Evolutionary conservation across 2,113 vertebrate genomes (phyloP).

Genomic region (Scartelaos histophorus): DNA sequence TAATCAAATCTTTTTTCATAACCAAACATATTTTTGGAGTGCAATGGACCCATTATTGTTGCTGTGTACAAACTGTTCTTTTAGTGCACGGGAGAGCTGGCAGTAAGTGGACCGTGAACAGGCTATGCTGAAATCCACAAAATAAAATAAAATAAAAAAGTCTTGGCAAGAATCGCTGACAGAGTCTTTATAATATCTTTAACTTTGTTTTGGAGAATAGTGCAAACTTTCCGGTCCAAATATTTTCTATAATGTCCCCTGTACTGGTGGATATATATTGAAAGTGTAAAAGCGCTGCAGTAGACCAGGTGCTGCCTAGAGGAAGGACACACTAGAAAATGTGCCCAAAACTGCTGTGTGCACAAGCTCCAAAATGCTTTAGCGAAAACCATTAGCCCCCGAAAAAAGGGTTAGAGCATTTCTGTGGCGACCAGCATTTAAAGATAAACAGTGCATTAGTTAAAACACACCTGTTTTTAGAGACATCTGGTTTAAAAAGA

Average conservation of each 20-base stretch:
- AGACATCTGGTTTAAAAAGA: not conserved
- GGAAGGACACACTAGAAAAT: conserved; percentile 7
- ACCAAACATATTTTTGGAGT: not conserved
- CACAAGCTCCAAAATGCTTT: conserved; percentile 15
- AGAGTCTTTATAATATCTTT: not conserved
- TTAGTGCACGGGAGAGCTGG: conserved; percentile 1
- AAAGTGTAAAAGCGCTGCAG: not conserved
- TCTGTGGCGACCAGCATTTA: not conserved
- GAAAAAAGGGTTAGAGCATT: not conserved
- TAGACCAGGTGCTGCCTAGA: conserved; percentile 18
- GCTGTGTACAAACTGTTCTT: conserved; percentile 12
- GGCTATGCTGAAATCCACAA: conserved; percentile 7
- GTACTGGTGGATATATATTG: not conserved
- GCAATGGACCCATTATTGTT: not conserved
- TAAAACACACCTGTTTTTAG: conserved; percentile 13
- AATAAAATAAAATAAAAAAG: conserved; percentile 1
- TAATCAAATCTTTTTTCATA: not conserved
- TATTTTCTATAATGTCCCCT: not conserved
- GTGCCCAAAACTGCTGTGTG: conserved; percentile 17
- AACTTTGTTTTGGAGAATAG: conserved; percentile 2
- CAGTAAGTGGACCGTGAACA: conserved; percentile 8
- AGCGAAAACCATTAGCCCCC: not conserved
- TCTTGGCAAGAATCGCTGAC: not conserved
- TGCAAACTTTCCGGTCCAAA: conserved; percentile 5
- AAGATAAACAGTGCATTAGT: conserved; percentile 9